Percentiles rank a stretch among this genome's conserved stretches.
Conservation (phyloP, 1,140 invertebrate genomes). For the Portunus trituberculatus region DNA sequence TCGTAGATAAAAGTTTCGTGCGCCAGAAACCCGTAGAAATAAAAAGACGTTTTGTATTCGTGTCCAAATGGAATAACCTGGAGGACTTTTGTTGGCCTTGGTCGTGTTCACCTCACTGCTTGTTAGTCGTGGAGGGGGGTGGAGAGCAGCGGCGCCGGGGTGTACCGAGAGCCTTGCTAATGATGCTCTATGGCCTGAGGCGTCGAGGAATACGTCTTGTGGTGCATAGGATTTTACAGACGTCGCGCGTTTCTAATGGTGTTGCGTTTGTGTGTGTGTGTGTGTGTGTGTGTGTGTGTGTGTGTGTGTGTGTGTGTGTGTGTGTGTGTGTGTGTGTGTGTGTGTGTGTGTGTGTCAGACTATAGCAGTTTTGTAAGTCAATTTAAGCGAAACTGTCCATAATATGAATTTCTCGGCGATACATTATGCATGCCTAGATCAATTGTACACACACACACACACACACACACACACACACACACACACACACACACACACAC, state of each 20-base stretch:
- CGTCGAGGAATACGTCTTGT: neutral
- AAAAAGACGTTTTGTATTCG: neutral
- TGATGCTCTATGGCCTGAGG: neutral
- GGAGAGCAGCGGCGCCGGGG: neutral
- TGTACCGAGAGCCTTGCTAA: neutral
- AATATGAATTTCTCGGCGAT: no score
- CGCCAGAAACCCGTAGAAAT: neutral
- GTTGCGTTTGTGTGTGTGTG: neutral
- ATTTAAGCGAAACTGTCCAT: neutral
- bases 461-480: slow-evolving; percentile 18
- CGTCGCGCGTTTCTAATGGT: neutral
- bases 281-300: neutral
- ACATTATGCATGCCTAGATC: neutral
- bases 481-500: slow-evolving; percentile 20
- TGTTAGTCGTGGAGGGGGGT: neutral
- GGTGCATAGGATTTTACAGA: no score
- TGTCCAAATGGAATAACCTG: neutral
- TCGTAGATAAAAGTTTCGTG: neutral
- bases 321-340: no score
- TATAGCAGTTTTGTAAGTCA: neutral
- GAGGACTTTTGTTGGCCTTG: neutral
- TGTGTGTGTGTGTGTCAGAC: no score
- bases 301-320: neutral
- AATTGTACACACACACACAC: neutral
- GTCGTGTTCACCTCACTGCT: neutral